A percentile compares a stretch with the other conserved stretches of the same genome.
Conservation (phyloP, 2,797 vertebrate genomes). For the Peromyscus melanophrys region DNA sequence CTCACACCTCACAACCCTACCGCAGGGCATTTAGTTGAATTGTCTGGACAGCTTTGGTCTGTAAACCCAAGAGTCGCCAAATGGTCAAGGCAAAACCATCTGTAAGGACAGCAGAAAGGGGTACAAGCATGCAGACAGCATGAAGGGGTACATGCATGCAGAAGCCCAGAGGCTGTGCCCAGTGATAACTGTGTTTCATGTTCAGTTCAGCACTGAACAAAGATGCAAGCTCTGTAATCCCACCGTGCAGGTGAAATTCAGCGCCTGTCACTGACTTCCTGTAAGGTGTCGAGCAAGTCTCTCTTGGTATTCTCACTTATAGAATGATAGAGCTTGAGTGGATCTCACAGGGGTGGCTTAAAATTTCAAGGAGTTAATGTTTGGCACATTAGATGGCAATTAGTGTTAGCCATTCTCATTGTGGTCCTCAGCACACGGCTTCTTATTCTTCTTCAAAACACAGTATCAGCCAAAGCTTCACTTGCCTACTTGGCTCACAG, state of each 20-base stretch:
- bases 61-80: not conserved
- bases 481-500: not conserved
- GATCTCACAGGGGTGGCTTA: not conserved
- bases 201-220: not conserved
- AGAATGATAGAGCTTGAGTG: not conserved
- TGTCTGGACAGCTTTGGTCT: not conserved
- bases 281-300: not conserved
- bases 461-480: constrained; percentile 1
- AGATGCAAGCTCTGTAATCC: not conserved
- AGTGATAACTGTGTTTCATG: not conserved
- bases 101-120: too few relatives aligned
- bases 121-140: not conserved
- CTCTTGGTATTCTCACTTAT: not conserved
- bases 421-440: not conserved
- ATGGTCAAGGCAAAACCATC: not conserved
- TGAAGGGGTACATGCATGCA: not conserved
- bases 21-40: not conserved
- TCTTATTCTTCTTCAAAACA: constrained; percentile 30
- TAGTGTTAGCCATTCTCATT: not conserved
- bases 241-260: not conserved
- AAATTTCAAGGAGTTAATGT: not conserved
- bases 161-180: not conserved
- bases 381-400: not conserved
- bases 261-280: not conserved
- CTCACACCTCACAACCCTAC: not conserved